Evolutionary conservation across 2,888 invertebrate genomes (phyloP).

Genomic region (Chrysolina oricalcia): DNA sequence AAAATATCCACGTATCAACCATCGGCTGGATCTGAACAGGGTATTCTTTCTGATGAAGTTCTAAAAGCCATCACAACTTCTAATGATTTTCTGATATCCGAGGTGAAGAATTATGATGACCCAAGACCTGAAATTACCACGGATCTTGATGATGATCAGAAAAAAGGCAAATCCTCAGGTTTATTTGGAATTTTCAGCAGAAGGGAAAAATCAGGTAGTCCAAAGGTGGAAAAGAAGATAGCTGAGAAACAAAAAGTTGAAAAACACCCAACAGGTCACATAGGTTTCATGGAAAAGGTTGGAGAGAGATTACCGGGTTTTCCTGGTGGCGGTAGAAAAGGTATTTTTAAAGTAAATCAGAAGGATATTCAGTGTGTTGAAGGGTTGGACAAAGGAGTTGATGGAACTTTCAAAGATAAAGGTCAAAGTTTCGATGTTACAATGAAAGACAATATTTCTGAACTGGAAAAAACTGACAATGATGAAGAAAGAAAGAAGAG

Average conservation of each 20-base stretch:
- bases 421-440: not conserved
- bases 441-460: not conserved
- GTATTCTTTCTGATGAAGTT: constrained; percentile 32
- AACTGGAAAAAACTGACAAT: constrained; percentile 6
- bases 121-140: constrained; percentile 57
- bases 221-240: constrained; percentile 54
- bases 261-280: constrained; percentile 50
- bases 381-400: not conserved
- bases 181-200: constrained; percentile 60
- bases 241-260: constrained; percentile 57
- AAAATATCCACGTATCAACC: constrained; percentile 31
- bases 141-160: constrained; percentile 58
- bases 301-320: constrained; percentile 55
- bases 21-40: constrained; percentile 7
- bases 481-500: not conserved
- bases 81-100: constrained; percentile 58
- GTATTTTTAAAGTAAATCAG: constrained; percentile 25
- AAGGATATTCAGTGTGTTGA: constrained; percentile 45
- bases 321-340: constrained; percentile 42
- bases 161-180: constrained; percentile 56
- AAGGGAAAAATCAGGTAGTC: constrained; percentile 55
- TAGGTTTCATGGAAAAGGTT: constrained; percentile 54
- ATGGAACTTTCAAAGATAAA: constrained; percentile 8
- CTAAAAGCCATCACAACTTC: constrained; percentile 56
- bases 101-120: constrained; percentile 63